These are phyloP conservation scores for Leucosticte australis DNA, from an alignment of 2,113 vertebrate species.

Conservation along the genomic window DNA sequence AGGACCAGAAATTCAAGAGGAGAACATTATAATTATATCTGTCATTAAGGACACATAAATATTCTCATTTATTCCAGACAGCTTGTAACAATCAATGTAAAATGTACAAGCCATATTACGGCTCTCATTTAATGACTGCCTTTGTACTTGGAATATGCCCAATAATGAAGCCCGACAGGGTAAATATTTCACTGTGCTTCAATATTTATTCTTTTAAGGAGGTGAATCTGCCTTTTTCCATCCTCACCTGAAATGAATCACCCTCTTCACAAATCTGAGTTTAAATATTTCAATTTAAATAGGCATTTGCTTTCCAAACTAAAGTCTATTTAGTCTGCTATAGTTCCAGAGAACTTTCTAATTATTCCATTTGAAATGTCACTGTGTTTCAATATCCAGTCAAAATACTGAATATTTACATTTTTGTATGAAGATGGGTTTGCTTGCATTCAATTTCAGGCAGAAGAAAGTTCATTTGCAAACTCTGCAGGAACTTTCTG, in stretches of 20 bases:
- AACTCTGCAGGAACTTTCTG: slow-evolving; percentile 78
- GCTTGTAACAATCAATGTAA: not conserved
- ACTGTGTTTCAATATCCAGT: not conserved
- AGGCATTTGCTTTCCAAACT: slow-evolving; percentile 41
- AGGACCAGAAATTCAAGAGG: not conserved
- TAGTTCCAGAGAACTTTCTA: slow-evolving; percentile 3
- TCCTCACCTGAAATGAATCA: slow-evolving; percentile 1
- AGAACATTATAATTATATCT: not conserved
- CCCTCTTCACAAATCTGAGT: slow-evolving; percentile 5
- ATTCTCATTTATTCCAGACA: not conserved
- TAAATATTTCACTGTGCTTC: slow-evolving; percentile 21
- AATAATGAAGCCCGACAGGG: not conserved
- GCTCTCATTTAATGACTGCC: not conserved
- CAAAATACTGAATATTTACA: slow-evolving; percentile 20
- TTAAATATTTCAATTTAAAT: slow-evolving; percentile 51
- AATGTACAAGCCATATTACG: not conserved
- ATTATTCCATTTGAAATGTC: slow-evolving; percentile 36
- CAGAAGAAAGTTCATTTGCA: slow-evolving; percentile 80
- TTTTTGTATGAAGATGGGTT: not conserved
- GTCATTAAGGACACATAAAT: not conserved
- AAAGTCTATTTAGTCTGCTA: slow-evolving; percentile 43
- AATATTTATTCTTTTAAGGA: slow-evolving; percentile 15
- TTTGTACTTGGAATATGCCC: not conserved
- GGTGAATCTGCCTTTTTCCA: not conserved
- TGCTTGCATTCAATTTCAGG: slow-evolving; percentile 61